A percentile compares a stretch with the other conserved stretches of the same genome.
Evolutionary conservation across 2,797 vertebrate genomes (phyloP).

Genomic region (Pampus argenteus): DNA sequence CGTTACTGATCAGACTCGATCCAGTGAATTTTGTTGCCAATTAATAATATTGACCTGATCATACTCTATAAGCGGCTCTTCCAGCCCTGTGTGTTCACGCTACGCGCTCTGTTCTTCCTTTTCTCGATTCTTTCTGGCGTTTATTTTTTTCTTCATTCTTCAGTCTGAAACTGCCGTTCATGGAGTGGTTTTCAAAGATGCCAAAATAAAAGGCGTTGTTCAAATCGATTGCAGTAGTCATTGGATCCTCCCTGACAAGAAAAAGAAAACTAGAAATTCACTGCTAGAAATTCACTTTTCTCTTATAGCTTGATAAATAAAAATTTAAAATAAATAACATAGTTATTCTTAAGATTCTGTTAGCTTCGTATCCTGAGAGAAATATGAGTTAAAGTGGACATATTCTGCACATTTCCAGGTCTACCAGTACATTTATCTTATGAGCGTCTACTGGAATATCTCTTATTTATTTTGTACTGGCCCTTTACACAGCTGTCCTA

Average conservation of each 20-base stretch:
- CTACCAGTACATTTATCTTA: too few relatives aligned
- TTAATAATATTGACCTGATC: not conserved
- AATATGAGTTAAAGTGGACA: too few relatives aligned
- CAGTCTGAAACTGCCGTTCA: conserved; percentile 69
- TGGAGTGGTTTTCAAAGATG: conserved; percentile 71
- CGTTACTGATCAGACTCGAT: not conserved
- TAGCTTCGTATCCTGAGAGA: too few relatives aligned
- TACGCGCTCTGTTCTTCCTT: conserved; percentile 22
- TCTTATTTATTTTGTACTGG: too few relatives aligned
- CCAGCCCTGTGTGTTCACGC: conserved; percentile 23
- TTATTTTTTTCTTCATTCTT: conserved; percentile 48
- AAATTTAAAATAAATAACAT: too few relatives aligned
- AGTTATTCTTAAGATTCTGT: too few relatives aligned
- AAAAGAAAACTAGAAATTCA: not conserved
- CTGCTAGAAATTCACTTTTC: not conserved
- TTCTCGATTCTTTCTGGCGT: conserved; percentile 14
- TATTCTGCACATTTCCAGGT: too few relatives aligned
- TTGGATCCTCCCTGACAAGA: conserved; percentile 23
- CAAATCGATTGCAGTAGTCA: conserved; percentile 40
- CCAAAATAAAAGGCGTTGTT: conserved; percentile 75
- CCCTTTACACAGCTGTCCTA: too few relatives aligned
- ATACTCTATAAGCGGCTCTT: not conserved
- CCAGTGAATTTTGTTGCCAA: not conserved
- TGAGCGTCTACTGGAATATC: too few relatives aligned
- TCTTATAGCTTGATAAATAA: too few relatives aligned